Conservation (phyloP, 2,888 invertebrate species). For the Volucella bombylans region DNA sequence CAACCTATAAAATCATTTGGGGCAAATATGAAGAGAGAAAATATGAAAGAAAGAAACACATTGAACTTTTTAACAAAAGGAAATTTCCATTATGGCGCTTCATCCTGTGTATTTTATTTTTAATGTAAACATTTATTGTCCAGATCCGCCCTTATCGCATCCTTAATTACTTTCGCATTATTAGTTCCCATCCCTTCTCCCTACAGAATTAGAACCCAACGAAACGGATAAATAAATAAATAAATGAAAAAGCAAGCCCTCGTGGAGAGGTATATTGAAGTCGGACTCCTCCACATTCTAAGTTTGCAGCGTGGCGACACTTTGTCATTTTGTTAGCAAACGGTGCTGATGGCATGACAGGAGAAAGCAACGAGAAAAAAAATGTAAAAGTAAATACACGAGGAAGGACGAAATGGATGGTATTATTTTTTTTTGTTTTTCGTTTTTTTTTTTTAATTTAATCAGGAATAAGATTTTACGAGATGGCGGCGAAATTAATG, state of each 20-base stretch:
- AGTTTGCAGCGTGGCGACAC: constrained; percentile 61
- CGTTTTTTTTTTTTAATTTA: constrained; percentile 67
- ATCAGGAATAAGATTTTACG: constrained; percentile 72
- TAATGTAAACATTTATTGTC: constrained; percentile 67
- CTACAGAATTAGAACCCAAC: not conserved
- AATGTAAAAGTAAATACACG: constrained; percentile 30
- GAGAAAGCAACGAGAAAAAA: constrained; percentile 1
- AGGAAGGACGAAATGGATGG: constrained; percentile 40
- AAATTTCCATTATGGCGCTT: constrained; percentile 56
- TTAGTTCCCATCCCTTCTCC: constrained; percentile 14
- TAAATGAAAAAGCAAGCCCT: constrained; percentile 39
- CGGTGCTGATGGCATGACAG: constrained; percentile 58
- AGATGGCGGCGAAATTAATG: constrained; percentile 70
- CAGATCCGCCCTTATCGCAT: constrained; percentile 62
- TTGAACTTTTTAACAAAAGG: constrained; percentile 58
- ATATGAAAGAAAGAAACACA: not conserved
- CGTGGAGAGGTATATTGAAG: no score
- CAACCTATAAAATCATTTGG: no score
- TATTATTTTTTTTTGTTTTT: constrained; percentile 11
- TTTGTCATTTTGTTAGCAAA: constrained; percentile 71
- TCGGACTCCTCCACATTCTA: constrained; percentile 39
- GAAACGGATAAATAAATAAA: constrained; percentile 67
- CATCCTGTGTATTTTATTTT: constrained; percentile 57
- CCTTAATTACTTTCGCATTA: constrained; percentile 68
- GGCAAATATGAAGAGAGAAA: no score